phyloP scores from a whole-genome alignment of 2,113 vertebrate genomes.

The Daboia siamensis region DNA sequence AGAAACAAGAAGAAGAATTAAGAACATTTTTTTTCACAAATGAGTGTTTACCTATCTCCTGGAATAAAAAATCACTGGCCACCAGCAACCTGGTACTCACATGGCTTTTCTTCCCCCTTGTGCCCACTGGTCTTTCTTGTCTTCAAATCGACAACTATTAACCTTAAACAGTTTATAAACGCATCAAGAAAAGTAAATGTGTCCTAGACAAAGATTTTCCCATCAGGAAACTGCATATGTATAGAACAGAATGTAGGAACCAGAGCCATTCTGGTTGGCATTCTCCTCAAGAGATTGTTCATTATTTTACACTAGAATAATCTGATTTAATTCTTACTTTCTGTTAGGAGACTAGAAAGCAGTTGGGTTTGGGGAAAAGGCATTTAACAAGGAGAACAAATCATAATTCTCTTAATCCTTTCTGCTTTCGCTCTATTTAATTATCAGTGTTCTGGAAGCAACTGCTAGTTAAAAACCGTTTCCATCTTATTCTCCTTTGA shows the following conservation, averaged over 20 bases:
- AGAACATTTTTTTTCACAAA: too few relatives aligned
- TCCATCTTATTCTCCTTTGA: not conserved
- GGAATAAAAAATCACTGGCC: too few relatives aligned
- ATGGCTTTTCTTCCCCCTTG: too few relatives aligned
- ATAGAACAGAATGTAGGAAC: not conserved
- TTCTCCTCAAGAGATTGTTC: not conserved
- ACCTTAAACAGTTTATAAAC: too few relatives aligned
- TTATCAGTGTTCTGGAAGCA: slow-evolving; percentile 25
- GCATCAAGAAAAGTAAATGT: too few relatives aligned
- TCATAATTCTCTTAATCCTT: not conserved
- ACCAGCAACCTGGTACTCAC: too few relatives aligned
- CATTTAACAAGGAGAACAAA: slow-evolving; percentile 28
- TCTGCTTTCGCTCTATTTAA: not conserved
- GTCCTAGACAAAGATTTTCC: not conserved
- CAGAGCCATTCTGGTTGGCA: not conserved
- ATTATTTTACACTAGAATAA: not conserved
- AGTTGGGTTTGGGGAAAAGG: slow-evolving; percentile 20
- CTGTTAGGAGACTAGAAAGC: slow-evolving; percentile 27
- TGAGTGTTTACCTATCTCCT: too few relatives aligned
- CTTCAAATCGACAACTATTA: too few relatives aligned
- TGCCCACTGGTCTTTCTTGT: too few relatives aligned
- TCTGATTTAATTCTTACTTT: not conserved
- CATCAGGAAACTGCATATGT: not conserved
- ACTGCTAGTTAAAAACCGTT: slow-evolving; percentile 1
- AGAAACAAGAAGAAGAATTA: too few relatives aligned